Evolutionary conservation across 1,140 invertebrate genomes (phyloP).

Genomic region (Drosophila setifemur): DNA sequence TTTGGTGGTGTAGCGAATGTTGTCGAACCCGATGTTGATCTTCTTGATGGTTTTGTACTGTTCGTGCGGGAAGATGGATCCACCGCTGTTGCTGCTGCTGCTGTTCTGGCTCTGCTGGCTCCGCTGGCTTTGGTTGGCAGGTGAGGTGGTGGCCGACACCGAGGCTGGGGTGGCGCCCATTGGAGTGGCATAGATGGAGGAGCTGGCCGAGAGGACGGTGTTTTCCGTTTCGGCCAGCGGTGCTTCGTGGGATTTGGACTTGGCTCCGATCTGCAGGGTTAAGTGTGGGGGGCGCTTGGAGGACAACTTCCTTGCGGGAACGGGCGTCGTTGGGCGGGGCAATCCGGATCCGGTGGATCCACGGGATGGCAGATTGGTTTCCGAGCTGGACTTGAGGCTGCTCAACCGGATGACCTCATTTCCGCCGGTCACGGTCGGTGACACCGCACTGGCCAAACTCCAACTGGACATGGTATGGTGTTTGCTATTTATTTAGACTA

Average conservation of each 20-base stretch:
- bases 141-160: conserved; percentile 2
- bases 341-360: conserved; percentile 11
- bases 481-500: background rate
- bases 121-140: conserved; percentile 3
- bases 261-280: conserved; percentile 38
- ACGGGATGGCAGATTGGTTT: conserved; percentile 29
- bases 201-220: conserved; percentile 36
- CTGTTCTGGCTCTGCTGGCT: conserved; percentile 15
- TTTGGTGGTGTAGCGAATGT: conserved; percentile 57
- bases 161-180: conserved; percentile 29
- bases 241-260: conserved; percentile 14
- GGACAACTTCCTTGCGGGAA: conserved; percentile 49
- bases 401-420: conserved; percentile 55
- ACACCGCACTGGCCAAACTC: conserved; percentile 66
- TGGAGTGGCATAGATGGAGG: conserved; percentile 55
- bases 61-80: conserved; percentile 65
- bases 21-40: conserved; percentile 71
- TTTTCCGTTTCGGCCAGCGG: conserved; percentile 53
- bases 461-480: conserved; percentile 62
- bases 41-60: conserved; percentile 70
- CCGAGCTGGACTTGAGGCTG: conserved; percentile 50
- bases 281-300: conserved; percentile 56
- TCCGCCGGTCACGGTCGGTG: conserved; percentile 48
- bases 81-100: conserved; percentile 38
- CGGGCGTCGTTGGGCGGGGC: conserved; percentile 61